phyloP scores from a whole-genome alignment of 1,140 invertebrate genomes.

The Drosophila nasuta region DNA sequence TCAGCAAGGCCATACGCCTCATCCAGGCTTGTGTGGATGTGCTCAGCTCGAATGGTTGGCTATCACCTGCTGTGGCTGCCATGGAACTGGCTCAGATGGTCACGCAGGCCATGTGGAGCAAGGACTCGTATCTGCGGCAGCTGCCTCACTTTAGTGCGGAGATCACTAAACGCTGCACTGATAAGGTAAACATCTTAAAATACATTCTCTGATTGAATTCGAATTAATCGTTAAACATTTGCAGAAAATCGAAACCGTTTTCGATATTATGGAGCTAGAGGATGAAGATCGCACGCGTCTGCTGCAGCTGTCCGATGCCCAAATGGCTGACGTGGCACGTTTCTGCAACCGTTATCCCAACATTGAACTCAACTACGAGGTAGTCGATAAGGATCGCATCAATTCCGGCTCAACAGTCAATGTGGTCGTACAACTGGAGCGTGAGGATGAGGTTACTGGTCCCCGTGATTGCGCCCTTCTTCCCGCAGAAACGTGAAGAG shows the following conservation, averaged over 20 bases:
- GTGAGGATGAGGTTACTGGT: constrained; percentile 98
- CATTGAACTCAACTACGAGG: constrained; percentile 98
- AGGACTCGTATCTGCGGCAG: constrained; percentile 98
- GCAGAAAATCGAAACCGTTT: constrained; percentile 96
- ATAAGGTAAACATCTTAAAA: constrained; percentile 86
- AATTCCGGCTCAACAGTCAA: constrained; percentile 93
- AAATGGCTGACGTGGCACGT: constrained; percentile 98
- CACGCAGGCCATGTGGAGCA: constrained; percentile 99
- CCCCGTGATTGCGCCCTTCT: constrained; percentile 99
- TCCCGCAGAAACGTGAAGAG: constrained; percentile 99
- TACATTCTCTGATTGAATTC: too few relatives aligned
- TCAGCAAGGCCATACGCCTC: constrained; percentile 94
- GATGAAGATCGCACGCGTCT: constrained; percentile 96
- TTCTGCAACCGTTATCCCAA: constrained; percentile 99
- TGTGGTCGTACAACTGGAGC: constrained; percentile 95
- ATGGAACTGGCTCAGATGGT: constrained; percentile 99
- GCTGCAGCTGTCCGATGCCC: constrained; percentile 92
- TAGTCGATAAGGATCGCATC: constrained; percentile 92
- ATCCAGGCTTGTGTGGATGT: constrained; percentile 99
- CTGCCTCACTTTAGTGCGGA: constrained; percentile 97
- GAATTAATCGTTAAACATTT: constrained; percentile 9
- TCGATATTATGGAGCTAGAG: constrained; percentile 99
- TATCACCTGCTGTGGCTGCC: constrained; percentile 98
- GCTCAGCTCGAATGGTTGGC: constrained; percentile 98
- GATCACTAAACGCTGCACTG: constrained; percentile 95